Evolutionary conservation across 2,888 invertebrate genomes (phyloP).

Genomic region (Sminthurinus aureus): DNA sequence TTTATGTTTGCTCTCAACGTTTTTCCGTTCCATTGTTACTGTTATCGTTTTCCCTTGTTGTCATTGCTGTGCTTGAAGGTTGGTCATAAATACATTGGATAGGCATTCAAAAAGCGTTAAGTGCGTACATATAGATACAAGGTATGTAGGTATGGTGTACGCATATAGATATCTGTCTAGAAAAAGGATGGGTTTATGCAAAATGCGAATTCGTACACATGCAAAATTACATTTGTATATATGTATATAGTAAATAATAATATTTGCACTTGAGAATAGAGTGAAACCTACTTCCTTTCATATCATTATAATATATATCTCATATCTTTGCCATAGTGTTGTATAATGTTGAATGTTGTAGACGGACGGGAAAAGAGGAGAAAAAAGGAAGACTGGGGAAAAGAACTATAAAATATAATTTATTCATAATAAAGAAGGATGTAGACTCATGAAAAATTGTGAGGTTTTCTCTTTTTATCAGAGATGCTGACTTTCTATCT

Average conservation of each 20-base stretch:
- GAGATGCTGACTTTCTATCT: neutral
- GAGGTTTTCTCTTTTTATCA: no score
- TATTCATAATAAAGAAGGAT: conserved; percentile 4
- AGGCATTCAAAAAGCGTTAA: no score
- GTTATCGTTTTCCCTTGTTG: neutral
- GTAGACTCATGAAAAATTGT: neutral
- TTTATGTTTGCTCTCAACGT: neutral
- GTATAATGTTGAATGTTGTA: neutral
- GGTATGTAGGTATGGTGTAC: no score
- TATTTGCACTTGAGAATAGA: no score
- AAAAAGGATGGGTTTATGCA: neutral
- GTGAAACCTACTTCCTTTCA: no score
- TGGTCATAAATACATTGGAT: no score
- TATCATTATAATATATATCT: no score
- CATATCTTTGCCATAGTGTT: neutral
- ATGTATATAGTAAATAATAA: neutral
- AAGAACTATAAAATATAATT: conserved; percentile 16
- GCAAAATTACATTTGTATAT: neutral
- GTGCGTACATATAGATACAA: neutral
- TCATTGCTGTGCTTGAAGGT: neutral
- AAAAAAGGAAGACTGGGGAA: neutral
- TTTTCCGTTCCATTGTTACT: neutral
- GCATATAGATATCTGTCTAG: neutral
- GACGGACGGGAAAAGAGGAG: neutral
- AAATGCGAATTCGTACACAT: neutral